These are phyloP conservation scores for Sus scrofa DNA, from an alignment of 2,113 vertebrate species.

Conservation along the genomic window DNA sequence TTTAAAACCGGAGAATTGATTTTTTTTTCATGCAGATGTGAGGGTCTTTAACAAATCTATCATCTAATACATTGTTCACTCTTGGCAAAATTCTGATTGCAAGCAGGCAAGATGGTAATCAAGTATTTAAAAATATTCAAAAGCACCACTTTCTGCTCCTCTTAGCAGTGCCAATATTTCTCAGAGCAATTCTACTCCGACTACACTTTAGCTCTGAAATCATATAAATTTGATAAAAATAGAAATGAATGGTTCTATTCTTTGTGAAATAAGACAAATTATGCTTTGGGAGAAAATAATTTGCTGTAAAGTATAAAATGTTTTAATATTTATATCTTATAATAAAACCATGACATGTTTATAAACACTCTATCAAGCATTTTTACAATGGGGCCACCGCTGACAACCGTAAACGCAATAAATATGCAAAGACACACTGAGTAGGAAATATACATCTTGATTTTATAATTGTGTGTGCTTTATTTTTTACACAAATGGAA, in stretches of 20 bases:
- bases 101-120: conserved; percentile 38
- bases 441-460: conserved; percentile 92
- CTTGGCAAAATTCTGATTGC: conserved; percentile 51
- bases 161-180: conserved; percentile 17
- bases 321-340: conserved; percentile 88
- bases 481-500: conserved; percentile 93
- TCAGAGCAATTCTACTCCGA: conserved; percentile 18
- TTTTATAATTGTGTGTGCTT: conserved; percentile 92
- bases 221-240: conserved; percentile 60
- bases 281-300: conserved; percentile 87
- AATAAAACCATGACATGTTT: conserved; percentile 88
- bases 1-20: background rate
- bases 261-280: conserved; percentile 86
- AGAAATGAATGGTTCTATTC: conserved; percentile 55
- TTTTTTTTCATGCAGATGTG: background rate
- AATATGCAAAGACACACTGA: conserved; percentile 89
- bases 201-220: conserved; percentile 12
- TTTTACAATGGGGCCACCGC: conserved; percentile 83
- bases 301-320: conserved; percentile 89
- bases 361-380: conserved; percentile 86
- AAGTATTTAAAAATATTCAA: conserved; percentile 57
- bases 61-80: background rate
- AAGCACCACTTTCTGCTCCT: conserved; percentile 30
- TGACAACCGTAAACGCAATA: conserved; percentile 84
- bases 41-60: conserved; percentile 11